phyloP scores from a whole-genome alignment of 2,797 vertebrate genomes.

The Acrocephalus scirpaceus region DNA sequence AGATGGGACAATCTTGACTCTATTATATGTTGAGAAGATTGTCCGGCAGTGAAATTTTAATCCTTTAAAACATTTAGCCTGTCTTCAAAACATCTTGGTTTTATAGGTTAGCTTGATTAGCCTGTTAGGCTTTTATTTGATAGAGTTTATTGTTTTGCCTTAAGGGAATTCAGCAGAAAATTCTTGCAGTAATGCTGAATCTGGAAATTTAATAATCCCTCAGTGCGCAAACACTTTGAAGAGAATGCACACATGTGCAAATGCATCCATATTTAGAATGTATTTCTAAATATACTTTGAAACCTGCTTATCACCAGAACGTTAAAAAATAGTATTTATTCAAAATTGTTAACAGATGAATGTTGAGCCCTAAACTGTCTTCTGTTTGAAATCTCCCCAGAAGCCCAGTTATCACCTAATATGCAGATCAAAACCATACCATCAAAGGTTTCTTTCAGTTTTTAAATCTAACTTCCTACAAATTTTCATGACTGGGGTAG shows the following conservation, averaged over 20 bases:
- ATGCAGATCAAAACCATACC: not conserved
- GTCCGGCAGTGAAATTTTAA: slow-evolving; percentile 12
- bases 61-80: not conserved
- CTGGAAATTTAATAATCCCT: not conserved
- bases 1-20: not conserved
- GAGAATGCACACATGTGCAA: not conserved
- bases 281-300: not conserved
- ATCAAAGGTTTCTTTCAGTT: not conserved
- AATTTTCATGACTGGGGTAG: not conserved
- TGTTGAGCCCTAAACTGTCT: not conserved
- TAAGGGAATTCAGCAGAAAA: not conserved
- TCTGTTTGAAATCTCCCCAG: not conserved
- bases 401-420: not conserved
- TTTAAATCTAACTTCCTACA: not conserved
- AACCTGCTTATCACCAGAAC: not conserved
- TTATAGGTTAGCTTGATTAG: slow-evolving; percentile 2
- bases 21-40: not conserved
- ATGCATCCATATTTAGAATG: not conserved
- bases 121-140: not conserved
- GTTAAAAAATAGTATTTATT: not conserved
- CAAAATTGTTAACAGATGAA: not conserved
- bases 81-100: not conserved
- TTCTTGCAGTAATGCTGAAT: not conserved
- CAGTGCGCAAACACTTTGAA: not conserved
- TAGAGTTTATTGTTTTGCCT: not conserved